phyloP scores from a whole-genome alignment of 2,113 vertebrate species.

The Stictonetta naevosa region DNA sequence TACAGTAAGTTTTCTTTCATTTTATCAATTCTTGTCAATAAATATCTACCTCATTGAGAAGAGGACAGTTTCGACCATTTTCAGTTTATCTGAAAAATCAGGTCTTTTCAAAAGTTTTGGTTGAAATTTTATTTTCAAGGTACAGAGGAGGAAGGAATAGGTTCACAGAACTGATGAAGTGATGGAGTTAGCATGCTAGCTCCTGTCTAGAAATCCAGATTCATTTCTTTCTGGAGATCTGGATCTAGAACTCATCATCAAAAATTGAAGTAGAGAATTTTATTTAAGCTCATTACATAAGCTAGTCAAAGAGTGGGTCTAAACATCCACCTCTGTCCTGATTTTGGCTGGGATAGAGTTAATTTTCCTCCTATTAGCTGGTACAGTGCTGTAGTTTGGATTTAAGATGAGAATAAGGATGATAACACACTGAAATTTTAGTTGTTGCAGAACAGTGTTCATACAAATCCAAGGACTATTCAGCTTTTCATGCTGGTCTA shows the following conservation, averaged over 20 bases:
- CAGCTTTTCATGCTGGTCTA: too few relatives aligned
- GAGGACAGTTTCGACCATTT: neutral
- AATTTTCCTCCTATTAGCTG: too few relatives aligned
- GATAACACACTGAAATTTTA: too few relatives aligned
- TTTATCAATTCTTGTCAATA: neutral
- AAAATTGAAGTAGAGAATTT: neutral
- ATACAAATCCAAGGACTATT: too few relatives aligned
- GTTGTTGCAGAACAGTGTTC: too few relatives aligned
- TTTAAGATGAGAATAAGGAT: too few relatives aligned
- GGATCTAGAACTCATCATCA: neutral
- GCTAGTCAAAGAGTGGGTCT: neutral
- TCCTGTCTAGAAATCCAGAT: neutral
- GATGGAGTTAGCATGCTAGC: neutral
- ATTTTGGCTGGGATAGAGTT: too few relatives aligned
- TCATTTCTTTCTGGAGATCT: neutral
- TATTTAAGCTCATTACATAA: neutral
- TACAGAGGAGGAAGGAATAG: neutral
- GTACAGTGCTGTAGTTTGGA: too few relatives aligned
- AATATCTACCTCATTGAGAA: neutral
- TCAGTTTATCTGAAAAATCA: neutral
- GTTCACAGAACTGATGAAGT: neutral
- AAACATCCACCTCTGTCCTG: neutral
- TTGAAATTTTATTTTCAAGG: neutral
- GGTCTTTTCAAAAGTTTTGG: neutral
- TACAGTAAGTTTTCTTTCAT: neutral